A percentile compares a stretch with the other conserved stretches of the same genome.
These are phyloP conservation scores for Cardinalis cardinalis DNA, from an alignment of 2,113 vertebrate species.

Conservation along the genomic window DNA sequence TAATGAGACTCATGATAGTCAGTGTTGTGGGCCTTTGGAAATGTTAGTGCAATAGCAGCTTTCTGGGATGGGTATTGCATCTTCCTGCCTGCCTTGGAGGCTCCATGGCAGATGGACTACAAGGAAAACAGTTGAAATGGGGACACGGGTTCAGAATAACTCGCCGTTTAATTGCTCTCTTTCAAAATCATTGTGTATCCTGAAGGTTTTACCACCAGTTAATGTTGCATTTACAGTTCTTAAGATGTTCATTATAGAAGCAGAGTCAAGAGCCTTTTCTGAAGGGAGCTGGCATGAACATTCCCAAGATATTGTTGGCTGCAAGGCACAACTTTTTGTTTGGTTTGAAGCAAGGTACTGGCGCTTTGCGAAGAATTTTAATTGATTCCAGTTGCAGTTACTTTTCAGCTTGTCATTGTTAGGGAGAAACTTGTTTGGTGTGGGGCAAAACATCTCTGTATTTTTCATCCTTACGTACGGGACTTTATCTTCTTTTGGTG, in stretches of 20 bases:
- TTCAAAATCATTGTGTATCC: slow-evolving; percentile 9
- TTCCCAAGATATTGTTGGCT: neutral
- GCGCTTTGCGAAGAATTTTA: neutral
- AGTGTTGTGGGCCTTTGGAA: neutral
- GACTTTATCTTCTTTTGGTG: neutral
- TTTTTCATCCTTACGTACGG: neutral
- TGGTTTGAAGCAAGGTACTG: neutral
- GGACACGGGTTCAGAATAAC: slow-evolving; percentile 32
- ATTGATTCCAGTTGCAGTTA: slow-evolving; percentile 35
- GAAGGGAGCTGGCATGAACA: neutral
- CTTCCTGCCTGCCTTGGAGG: slow-evolving; percentile 13
- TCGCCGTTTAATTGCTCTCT: neutral
- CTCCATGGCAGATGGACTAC: slow-evolving; percentile 38
- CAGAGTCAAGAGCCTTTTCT: slow-evolving; percentile 11
- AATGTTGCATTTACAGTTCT: slow-evolving; percentile 30
- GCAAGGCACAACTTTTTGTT: slow-evolving; percentile 14
- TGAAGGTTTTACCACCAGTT: neutral
- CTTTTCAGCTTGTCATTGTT: neutral
- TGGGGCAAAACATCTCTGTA: neutral
- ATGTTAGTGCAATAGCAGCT: slow-evolving; percentile 1
- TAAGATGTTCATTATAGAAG: slow-evolving; percentile 27
- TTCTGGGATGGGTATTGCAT: neutral
- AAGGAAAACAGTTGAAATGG: neutral
- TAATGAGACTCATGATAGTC: neutral
- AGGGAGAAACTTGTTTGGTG: neutral